Base-by-base conservation (phyloP, 2,888 invertebrate genomes). In the Rhamnusium bicolor region DNA sequence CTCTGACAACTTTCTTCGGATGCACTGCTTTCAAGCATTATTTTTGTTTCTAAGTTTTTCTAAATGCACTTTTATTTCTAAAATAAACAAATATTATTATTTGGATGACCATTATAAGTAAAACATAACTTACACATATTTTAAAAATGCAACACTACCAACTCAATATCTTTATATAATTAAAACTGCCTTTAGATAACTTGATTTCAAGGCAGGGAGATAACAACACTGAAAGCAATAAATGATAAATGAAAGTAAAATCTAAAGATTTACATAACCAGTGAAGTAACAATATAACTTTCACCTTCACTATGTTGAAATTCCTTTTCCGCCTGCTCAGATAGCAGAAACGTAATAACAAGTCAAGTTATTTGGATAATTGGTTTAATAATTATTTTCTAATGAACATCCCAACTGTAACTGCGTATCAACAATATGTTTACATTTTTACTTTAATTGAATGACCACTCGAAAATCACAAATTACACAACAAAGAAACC, bases 231-330 rank as follows among this genome's bases (percentile, higher is more conserved):
- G 83, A 85, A 85, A 85, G 82, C 40, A 40, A 40, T 83, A 83
- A 78, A 81, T 60, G 73, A 71, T 71, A 87, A 65, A 87, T 86
- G 88, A 88, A 88, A 88, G 88, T 87, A 87, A 87, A 87, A 87
- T 84, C 75, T 65, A 75, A 79, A 77, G 81, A 82, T 87, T 88
- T 88, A 88, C 87, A 87, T 88, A 88, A 88, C 84, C 81, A 81
- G 83, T 86, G 85, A 86, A 85, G 85, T 87, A 85, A 87, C 85
- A 79, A 80, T 75, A 61, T 72, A 77, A 86, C 87, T 88, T 87
- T 87, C 87, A 86, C 87, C 85, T 87, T 85, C 83, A 82, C 77
- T 78, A 61, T 81, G 78, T 82, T 76, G 78, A 79, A 82, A 84
- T 84, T 84, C 83, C 83, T 80, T 83, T 84, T 85, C 84, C 84